Evolutionary conservation across 2,888 invertebrate species (phyloP), one percentile per base, ranked within the genome.

Genomic region (Drosophila nr. perissopoda): DNA sequence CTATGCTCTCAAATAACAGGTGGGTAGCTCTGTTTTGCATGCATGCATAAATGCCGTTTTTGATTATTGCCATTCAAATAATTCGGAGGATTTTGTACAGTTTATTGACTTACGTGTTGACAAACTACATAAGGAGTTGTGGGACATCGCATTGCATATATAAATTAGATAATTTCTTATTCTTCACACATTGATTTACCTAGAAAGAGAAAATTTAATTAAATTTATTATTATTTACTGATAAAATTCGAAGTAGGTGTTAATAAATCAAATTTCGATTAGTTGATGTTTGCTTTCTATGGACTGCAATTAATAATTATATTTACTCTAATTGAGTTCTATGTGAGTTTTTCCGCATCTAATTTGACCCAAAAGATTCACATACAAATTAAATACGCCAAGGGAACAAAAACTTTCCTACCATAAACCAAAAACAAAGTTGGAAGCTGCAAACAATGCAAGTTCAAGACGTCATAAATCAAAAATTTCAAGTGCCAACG

Each of bases 21-120:
- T 84, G 89, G 89, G 89, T 89, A 83, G 75, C 88, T 54, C 84
- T 74, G 72, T 73, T 68, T 65, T 58, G 58, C 48, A 66, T 71
- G 54, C 51, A 66, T 65, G 38, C 49, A 53, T 31, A 51, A 68
- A 54, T n/a, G 16, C 31, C 36, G 25, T 57, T 64, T 58, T 61
- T 54, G 42, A 54, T 59, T 57, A 57, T 49, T 38, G 25, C 16
- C 25, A 64, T 58, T 64, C 49, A 2, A 42, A 42, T 51, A 31
- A 25, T 58, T 52, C 34, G 6, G 2, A 57, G 25, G 38, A 56
- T 67, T 60, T 51, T 49, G 2, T 10, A n/a, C 11, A 49, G 42
- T 59, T 51, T 59, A n/a, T 64, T 49, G 27, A 74, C 79, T 79
- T 82, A 79, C 82, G 34, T 69, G 51, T n/a, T n/a, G 40, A 13